Percentiles rank a stretch among this genome's conserved stretches.
phyloP scores from a whole-genome alignment of 2,888 invertebrate species.

The Sarcophaga subvicina region DNA sequence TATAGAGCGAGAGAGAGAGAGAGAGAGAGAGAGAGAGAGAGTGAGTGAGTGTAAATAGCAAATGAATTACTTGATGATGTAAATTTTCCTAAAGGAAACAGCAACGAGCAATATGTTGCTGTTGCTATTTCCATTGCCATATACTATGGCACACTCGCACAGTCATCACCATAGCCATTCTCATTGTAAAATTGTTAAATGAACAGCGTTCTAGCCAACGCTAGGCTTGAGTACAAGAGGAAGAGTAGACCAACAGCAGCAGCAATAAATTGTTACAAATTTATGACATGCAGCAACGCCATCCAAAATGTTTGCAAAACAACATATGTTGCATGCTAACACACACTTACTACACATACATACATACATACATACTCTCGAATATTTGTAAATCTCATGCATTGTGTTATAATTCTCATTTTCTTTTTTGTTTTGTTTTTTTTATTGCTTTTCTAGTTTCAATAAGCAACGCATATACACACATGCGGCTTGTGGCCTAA shows the following conservation, averaged over 20 bases:
- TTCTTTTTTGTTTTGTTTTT: not conserved
- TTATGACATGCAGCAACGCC: conserved; percentile 71
- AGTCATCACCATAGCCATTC: conserved; percentile 24
- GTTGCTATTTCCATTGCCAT: conserved; percentile 1
- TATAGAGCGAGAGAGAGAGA: too few relatives aligned
- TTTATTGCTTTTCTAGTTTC: not conserved
- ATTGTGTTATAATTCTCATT: not conserved
- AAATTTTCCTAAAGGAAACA: conserved; percentile 48
- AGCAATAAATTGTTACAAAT: conserved; percentile 72
- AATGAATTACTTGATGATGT: conserved; percentile 55
- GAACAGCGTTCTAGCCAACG: not conserved
- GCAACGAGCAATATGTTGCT: conserved; percentile 34
- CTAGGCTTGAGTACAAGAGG: not conserved
- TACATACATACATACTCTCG: not conserved
- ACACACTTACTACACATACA: not conserved
- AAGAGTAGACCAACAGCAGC: conserved; percentile 58
- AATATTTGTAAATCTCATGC: not conserved
- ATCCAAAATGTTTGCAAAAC: conserved; percentile 56
- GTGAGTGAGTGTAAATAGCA: conserved; percentile 59
- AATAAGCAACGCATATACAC: conserved; percentile 11
- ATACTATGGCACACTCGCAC: too few relatives aligned
- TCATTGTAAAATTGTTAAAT: conserved; percentile 13
- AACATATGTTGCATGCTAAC: conserved; percentile 62
- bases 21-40: too few relatives aligned
- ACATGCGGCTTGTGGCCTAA: conserved; percentile 64